These are phyloP conservation scores for Nemotelus nigrinus DNA, from an alignment of 2,888 invertebrate species.

Conservation along the genomic window DNA sequence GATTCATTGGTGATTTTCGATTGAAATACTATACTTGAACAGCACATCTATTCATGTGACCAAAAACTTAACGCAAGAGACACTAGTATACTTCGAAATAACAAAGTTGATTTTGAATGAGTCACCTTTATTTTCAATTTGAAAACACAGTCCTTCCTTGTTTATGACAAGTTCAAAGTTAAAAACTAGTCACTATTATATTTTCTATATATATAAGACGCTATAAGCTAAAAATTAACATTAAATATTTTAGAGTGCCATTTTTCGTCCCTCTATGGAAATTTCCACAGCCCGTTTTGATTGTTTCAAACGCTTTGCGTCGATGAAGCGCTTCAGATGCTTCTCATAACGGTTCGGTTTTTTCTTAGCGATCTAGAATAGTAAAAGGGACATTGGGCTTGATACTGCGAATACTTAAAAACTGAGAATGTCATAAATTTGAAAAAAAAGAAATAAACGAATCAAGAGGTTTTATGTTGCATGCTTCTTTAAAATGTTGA, in stretches of 20 bases:
- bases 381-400: constrained; percentile 24
- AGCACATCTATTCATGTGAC: no score
- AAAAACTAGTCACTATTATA: constrained; percentile 15
- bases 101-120: constrained; percentile 19
- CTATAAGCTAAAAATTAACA: constrained; percentile 3
- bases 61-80: no score
- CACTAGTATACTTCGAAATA: neutral
- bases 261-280: constrained; percentile 95
- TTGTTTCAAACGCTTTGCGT: constrained; percentile 82
- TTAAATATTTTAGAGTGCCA: constrained; percentile 78
- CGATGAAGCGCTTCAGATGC: constrained; percentile 90
- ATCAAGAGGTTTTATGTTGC: neutral
- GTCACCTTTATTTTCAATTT: constrained; percentile 46
- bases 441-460: neutral
- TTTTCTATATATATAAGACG: neutral
- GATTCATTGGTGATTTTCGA: no score
- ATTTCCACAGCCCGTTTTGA: constrained; percentile 89
- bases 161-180: constrained; percentile 17
- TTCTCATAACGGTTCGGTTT: constrained; percentile 90
- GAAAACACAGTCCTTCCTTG: constrained; percentile 18
- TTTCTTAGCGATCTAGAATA: constrained; percentile 77
- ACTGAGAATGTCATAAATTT: neutral
- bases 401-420: neutral
- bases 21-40: no score
- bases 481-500: constrained; percentile 50